Conservation (phyloP, 2,888 invertebrate species). For the Aleiodes alternator region DNA sequence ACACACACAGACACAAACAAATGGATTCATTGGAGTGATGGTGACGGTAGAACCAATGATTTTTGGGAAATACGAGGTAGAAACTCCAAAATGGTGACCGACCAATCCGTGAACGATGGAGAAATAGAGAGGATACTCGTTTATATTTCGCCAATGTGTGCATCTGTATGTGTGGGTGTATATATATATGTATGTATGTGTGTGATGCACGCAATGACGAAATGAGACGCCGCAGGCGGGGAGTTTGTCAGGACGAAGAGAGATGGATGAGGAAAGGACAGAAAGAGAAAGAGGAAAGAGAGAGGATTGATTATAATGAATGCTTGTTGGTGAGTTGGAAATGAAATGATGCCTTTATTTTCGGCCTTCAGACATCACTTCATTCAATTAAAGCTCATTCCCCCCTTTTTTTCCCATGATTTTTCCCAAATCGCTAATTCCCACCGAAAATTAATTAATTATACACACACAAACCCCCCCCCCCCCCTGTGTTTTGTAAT, state of each 20-base stretch:
- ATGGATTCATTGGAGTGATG: background rate
- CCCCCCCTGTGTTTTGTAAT: constrained; percentile 1
- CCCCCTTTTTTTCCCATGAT: too few species aligned
- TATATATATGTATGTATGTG: constrained; percentile 24
- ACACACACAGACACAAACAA: background rate
- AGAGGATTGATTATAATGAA: constrained; percentile 65
- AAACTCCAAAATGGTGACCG: constrained; percentile 41
- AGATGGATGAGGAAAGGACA: constrained; percentile 41
- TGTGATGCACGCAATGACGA: constrained; percentile 63
- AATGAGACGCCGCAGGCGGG: constrained; percentile 57
- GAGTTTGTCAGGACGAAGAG: constrained; percentile 38
- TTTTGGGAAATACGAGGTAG: constrained; percentile 64
- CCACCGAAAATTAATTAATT: background rate
- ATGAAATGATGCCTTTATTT: constrained; percentile 62
- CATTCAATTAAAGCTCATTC: background rate
- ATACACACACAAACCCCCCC: background rate
- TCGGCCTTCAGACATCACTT: constrained; percentile 49
- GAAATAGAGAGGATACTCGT: constrained; percentile 25
- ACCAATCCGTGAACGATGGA: constrained; percentile 58
- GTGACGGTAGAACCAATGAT: constrained; percentile 59
- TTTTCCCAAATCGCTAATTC: too few species aligned
- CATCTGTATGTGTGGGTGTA: background rate
- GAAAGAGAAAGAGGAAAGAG: constrained; percentile 21
- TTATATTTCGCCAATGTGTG: background rate
- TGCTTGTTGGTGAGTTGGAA: constrained; percentile 63